Base-by-base conservation (phyloP, 2,797 vertebrate species). In the Channa striata region DNA sequence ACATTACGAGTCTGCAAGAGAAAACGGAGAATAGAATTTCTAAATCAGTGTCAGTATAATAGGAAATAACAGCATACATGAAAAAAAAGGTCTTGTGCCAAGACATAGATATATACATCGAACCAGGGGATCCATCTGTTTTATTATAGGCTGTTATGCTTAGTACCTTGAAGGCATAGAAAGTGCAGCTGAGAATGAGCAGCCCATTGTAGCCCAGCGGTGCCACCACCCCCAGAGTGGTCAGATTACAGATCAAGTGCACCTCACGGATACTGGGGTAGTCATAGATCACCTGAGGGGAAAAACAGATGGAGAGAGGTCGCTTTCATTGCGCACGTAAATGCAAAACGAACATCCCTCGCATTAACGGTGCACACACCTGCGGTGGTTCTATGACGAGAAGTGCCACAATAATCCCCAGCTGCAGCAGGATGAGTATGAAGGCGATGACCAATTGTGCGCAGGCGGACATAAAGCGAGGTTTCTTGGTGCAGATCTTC, bases 401-500 rank as follows among this genome's bases (percentile, higher is more conserved):
- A 59, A 99, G 96, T 7, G 97, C 96, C 67, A 99, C 95, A 13
- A 99, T 99, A 83, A 99, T 99, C 73, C 96, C 96, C 83, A 99
- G 77, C 89, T 99, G 98, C 85, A 99, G 95, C 71, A 97, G 93
- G 68, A 99, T 99, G 87, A 99, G 93, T 68, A 99, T 90, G 82
- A 97, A 98, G 44, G 97, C 96, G 30, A 99, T 99, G 86, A 99
- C 94, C 72, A 99, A 89, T 87, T 99, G 98, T 66, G 98, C 98
- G 1, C 98, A 99, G 91, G 98, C 97, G 82, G 97, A 99, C 98
- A 99, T 99, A 87, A 99, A 99, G 78, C 97, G 94, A 0, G 98
- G 98, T 78, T 99, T 99, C 93, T 98, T 99, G 78, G 98, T 99
- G 84, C 98, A 99, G 83, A 99, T 99, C 90, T 99, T 99, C 93